Percentiles rank a stretch among this genome's conserved stretches.
Evolutionary conservation across 2,113 vertebrate species (phyloP).

Genomic region (Melozone crissalis): DNA sequence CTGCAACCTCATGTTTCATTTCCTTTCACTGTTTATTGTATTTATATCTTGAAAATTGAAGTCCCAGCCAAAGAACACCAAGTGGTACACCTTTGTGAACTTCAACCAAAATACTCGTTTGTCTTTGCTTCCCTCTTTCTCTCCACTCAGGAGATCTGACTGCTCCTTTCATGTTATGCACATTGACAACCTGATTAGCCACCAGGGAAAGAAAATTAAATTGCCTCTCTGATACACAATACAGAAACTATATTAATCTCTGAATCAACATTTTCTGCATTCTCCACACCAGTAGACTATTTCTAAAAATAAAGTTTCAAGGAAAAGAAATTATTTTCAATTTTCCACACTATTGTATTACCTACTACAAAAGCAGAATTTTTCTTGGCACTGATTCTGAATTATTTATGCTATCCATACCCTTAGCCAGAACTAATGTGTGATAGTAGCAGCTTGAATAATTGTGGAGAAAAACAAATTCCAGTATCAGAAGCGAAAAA

Average conservation of each 20-base stretch:
- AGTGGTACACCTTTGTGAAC: neutral
- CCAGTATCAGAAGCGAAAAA: neutral
- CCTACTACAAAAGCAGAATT: neutral
- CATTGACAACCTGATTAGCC: neutral
- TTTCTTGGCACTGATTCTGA: neutral
- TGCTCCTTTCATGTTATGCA: neutral
- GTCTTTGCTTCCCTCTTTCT: neutral
- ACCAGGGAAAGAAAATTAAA: neutral
- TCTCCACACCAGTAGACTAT: neutral
- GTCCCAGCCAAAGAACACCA: neutral
- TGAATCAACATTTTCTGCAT: neutral
- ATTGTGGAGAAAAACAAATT: neutral
- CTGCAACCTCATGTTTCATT: neutral
- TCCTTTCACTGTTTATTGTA: neutral
- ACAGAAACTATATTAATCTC: neutral
- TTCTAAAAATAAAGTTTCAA: slow-evolving; percentile 11
- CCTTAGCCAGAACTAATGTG: neutral
- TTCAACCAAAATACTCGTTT: neutral
- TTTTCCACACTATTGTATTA: neutral
- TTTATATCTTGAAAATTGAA: neutral
- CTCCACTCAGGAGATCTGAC: neutral
- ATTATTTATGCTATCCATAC: neutral
- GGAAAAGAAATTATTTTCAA: neutral
- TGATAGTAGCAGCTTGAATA: neutral
- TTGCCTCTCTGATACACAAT: neutral